Base-by-base conservation (phyloP, 2,888 invertebrate species). In the Taenaris catops region DNA sequence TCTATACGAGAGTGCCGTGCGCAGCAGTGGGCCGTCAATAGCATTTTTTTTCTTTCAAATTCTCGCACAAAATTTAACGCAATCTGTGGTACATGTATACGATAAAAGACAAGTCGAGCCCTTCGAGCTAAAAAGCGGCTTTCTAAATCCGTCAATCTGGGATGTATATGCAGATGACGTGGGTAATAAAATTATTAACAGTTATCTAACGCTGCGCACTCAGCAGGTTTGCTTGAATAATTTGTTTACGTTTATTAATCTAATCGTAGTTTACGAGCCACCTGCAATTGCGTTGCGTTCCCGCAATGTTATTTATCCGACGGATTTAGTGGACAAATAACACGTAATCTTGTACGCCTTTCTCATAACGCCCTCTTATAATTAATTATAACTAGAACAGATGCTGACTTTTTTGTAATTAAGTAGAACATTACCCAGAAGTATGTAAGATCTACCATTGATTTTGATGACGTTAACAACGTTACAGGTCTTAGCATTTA, bases 111-210 rank as follows among this genome's bases (percentile, higher is more conserved):
- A n/a, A n/a, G 37, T 27, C 55, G 48, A 60, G 69, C 74, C 73
- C 74, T 72, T 70, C 58, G 53, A 7, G n/a, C n/a, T 25, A 44
- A 62, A 63, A 63, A 63, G 57, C 62, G 55, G 69, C 78, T 80
- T 80, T 79, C 78, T 80, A 79, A 72, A 72, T 64, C 55, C 34
- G 34, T 39, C 43, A 27, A 42, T 38, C 29, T 40, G 38, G 37
- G 44, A 38, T 43, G 42, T 34, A 43, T 41, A 47, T 45, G 38
- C 37, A 40, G 46, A 46, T 46, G 44, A 38, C 18, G 29, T 7
- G 14, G 35, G 29, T 24, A 32, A 39, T 36, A 42, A 40, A 46
- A 36, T 41, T 46, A 38, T 42, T 39, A 49, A 35, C 40, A 42
- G 38, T 48, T 48, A 39, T 40, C 41, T 31, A 47, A 41, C 38